Conservation (phyloP, 2,113 vertebrate species). For the Menura novaehollandiae region DNA sequence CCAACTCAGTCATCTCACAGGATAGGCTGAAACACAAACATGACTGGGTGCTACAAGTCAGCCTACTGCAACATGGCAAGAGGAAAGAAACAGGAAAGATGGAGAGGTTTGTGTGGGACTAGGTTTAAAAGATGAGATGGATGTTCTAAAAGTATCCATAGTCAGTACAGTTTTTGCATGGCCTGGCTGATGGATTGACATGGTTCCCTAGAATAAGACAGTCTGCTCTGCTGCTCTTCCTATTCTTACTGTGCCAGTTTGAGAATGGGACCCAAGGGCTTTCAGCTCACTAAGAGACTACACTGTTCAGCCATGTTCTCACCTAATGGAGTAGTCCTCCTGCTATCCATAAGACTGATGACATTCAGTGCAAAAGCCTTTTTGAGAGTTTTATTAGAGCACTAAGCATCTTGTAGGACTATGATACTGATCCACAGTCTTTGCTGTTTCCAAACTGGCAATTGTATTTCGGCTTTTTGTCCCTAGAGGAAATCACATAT, state of each 20-base stretch:
- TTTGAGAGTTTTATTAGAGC: background rate
- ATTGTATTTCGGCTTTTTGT: background rate
- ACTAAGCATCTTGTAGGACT: background rate
- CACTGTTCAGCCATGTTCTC: background rate
- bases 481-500: background rate
- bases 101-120: background rate
- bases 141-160: background rate
- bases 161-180: background rate
- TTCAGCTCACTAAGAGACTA: background rate
- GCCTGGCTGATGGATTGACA: conserved; percentile 9
- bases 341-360: background rate
- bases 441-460: background rate
- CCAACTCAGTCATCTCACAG: background rate
- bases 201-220: conserved; percentile 15
- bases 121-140: background rate
- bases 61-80: background rate
- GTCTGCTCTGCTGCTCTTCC: background rate
- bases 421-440: background rate
- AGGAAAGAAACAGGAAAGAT: background rate
- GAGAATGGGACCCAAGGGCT: background rate
- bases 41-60: background rate
- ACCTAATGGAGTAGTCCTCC: background rate
- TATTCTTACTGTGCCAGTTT: background rate
- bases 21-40: background rate
- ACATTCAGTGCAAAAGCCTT: background rate